These are phyloP conservation scores for Troilus luridus DNA, from an alignment of 2,888 invertebrate genomes.

Conservation along the genomic window DNA sequence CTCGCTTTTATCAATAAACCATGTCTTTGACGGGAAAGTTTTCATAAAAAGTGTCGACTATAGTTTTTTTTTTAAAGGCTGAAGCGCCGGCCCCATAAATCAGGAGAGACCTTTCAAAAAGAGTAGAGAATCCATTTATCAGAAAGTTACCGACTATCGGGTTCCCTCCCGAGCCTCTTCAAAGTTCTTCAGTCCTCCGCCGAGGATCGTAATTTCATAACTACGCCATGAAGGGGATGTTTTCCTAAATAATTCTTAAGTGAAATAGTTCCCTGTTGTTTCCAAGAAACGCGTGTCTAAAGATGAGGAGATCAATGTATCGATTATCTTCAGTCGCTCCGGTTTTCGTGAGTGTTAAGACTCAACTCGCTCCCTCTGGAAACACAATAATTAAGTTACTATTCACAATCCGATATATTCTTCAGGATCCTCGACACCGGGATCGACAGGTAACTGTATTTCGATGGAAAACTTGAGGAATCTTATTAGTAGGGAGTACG, in stretches of 20 bases:
- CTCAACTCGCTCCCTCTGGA: neutral
- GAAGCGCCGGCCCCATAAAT: neutral
- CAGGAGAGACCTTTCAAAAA: neutral
- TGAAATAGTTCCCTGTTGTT: neutral
- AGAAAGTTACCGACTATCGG: constrained; percentile 8
- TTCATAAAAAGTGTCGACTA: neutral
- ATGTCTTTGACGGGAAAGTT: neutral
- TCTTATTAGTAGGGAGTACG: neutral
- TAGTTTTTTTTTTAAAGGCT: neutral
- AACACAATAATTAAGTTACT: neutral
- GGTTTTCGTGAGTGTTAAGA: neutral
- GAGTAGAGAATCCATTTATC: constrained; percentile 25
- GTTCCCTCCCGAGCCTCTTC: neutral
- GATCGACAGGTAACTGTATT: neutral
- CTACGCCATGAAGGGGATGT: neutral
- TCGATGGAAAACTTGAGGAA: neutral
- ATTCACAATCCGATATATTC: neutral
- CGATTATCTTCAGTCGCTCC: neutral
- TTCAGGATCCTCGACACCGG: neutral
- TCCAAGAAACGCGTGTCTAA: neutral
- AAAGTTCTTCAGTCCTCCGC: neutral
- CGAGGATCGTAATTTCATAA: neutral
- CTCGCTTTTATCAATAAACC: neutral
- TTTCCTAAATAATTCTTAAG: neutral
- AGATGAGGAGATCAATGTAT: neutral